A percentile compares a stretch with the other conserved stretches of the same genome.
These are phyloP conservation scores for Nautilus pompilius DNA, from an alignment of 1,140 invertebrate genomes.

Conservation along the genomic window DNA sequence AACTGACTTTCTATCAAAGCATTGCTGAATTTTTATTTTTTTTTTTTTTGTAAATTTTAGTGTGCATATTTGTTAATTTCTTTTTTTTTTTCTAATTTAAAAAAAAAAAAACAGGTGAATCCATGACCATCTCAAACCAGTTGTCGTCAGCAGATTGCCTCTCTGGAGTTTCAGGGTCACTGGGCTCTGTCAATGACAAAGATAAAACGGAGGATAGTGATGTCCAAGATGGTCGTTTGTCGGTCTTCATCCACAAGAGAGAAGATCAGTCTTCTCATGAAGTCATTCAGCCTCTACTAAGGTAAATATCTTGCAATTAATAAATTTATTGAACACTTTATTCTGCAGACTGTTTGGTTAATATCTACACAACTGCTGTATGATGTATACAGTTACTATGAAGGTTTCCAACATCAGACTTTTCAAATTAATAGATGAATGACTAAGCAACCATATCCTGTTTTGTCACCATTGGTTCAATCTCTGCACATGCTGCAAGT, in stretches of 20 bases:
- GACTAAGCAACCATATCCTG: too few species aligned
- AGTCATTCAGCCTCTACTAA: conserved; percentile 51
- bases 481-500: too few species aligned
- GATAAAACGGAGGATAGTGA: conserved; percentile 42
- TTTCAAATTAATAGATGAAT: too few species aligned
- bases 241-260: conserved; percentile 53
- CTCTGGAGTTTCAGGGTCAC: conserved; percentile 9
- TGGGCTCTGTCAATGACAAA: conserved; percentile 17
- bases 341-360: neutral
- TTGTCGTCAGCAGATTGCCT: conserved; percentile 30
- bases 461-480: too few species aligned
- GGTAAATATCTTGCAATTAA: conserved; percentile 30
- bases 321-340: neutral
- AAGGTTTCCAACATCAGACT: too few species aligned
- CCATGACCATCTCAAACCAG: conserved; percentile 37
- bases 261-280: conserved; percentile 54
- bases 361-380: neutral
- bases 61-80: too few species aligned
- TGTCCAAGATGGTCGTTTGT: conserved; percentile 45
- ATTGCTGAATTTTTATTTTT: neutral
- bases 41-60: neutral
- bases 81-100: too few species aligned
- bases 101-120: too few species aligned
- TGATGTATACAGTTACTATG: neutral
- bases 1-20: conserved; percentile 5